A percentile compares a stretch with the other conserved stretches of the same genome.
These are phyloP conservation scores for Platichthys stellatus DNA, from an alignment of 2,113 vertebrate genomes.

Conservation along the genomic window DNA sequence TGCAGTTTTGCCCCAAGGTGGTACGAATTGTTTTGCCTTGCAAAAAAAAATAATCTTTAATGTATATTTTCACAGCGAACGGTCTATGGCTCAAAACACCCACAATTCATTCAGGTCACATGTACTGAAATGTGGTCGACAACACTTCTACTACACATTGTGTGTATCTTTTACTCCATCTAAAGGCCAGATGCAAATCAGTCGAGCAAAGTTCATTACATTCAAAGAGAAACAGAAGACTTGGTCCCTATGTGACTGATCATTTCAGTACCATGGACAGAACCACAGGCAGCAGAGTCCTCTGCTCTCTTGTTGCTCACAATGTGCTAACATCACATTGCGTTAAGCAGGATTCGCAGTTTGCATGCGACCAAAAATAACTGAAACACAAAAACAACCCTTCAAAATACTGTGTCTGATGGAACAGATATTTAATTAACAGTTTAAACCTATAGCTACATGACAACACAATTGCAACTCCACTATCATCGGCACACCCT, in stretches of 20 bases:
- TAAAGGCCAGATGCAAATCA: conserved; percentile 6
- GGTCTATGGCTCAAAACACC: conserved; percentile 17
- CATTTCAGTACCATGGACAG: conserved; percentile 80
- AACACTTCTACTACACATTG: conserved; percentile 1
- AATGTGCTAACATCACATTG: background rate
- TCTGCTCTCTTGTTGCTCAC: background rate
- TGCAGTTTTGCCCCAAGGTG: conserved; percentile 67
- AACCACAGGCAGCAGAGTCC: conserved; percentile 4
- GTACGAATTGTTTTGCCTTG: conserved; percentile 70
- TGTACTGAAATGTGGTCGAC: conserved; percentile 31
- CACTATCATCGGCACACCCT: conserved; percentile 15
- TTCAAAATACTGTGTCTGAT: conserved; percentile 33
- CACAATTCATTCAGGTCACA: conserved; percentile 52
- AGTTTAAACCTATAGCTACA: conserved; percentile 45
- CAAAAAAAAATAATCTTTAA: conserved; percentile 54
- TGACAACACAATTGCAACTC: conserved; percentile 49
- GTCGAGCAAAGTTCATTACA: background rate
- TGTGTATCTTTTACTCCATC: background rate
- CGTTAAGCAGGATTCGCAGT: background rate
- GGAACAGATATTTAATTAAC: conserved; percentile 50
- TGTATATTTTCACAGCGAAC: conserved; percentile 61
- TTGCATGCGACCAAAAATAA: background rate
- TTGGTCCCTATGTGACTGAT: background rate
- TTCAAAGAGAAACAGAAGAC: conserved; percentile 32
- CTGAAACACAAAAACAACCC: conserved; percentile 12